A percentile compares a stretch with the other conserved stretches of the same genome.
Conservation (phyloP, 2,888 invertebrate species). For the Cenopis cana region DNA sequence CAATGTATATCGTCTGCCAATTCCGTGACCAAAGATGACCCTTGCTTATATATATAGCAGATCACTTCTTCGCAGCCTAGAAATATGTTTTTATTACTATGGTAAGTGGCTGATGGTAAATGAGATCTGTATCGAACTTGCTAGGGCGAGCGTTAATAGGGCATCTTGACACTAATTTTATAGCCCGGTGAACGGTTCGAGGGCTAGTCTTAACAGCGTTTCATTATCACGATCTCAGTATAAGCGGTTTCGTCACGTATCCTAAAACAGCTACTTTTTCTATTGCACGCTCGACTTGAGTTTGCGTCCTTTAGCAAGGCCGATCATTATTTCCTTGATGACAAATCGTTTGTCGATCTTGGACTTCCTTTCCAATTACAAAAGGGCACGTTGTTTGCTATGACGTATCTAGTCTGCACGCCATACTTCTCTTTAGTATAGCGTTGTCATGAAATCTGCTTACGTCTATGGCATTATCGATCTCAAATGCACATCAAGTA, state of each 20-base stretch:
- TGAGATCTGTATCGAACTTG: neutral
- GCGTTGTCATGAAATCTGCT: neutral
- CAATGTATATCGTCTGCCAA: no score
- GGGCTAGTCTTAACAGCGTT: neutral
- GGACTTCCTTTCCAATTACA: conserved; percentile 42
- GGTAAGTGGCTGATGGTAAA: neutral
- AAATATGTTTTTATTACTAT: neutral
- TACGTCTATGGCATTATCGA: neutral
- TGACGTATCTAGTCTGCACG: neutral
- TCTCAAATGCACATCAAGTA: neutral
- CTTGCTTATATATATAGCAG: neutral
- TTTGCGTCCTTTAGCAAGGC: conserved; percentile 63
- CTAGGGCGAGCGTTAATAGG: neutral
- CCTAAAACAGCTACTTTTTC: conserved; percentile 53
- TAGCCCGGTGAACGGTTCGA: conserved; percentile 8
- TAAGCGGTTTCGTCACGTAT: conserved; percentile 20
- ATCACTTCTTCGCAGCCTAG: neutral
- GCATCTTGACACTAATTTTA: conserved; percentile 18
- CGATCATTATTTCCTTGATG: conserved; percentile 66
- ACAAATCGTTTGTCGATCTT: conserved; percentile 48
- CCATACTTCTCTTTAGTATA: neutral
- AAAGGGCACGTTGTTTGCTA: conserved; percentile 12
- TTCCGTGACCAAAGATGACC: neutral
- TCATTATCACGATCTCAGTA: neutral
- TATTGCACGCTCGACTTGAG: conserved; percentile 60